phyloP scores from a whole-genome alignment of 2,797 vertebrate species.

The Ctenosaura bakeri region DNA sequence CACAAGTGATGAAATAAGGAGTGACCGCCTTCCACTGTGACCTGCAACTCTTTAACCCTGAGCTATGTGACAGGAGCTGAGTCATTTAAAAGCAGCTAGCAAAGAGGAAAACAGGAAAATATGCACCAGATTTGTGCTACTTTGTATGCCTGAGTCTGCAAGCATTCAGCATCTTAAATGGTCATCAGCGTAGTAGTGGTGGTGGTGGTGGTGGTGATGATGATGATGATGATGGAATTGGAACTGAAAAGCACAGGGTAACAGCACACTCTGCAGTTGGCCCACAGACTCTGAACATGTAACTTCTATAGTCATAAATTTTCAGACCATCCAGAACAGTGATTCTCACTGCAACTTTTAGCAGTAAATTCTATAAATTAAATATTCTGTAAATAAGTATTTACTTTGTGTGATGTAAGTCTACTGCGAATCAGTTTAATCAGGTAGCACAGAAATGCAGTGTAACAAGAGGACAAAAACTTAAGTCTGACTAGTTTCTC shows the following conservation, averaged over 20 bases:
- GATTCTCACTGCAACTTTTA: background rate
- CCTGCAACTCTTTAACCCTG: constrained; percentile 10
- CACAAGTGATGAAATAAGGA: constrained; percentile 53
- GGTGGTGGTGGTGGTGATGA: background rate
- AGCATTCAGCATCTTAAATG: background rate
- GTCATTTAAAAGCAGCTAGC: constrained; percentile 23
- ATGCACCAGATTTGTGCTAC: background rate
- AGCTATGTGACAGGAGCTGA: background rate
- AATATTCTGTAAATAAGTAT: background rate
- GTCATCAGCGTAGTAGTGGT: background rate
- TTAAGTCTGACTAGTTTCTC: background rate
- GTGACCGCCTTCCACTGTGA: constrained; percentile 53
- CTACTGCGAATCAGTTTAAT: background rate
- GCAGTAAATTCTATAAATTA: background rate
- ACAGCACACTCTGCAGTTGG: background rate
- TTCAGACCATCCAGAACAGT: background rate
- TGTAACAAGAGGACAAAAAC: background rate
- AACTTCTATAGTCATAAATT: background rate
- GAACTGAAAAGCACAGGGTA: background rate
- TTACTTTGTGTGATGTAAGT: background rate
- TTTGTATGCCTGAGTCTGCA: background rate
- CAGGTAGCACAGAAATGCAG: background rate
- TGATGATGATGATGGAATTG: background rate
- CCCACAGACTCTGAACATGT: background rate
- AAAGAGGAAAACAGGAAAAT: constrained; percentile 30